Evolutionary conservation across 2,888 invertebrate genomes (phyloP), one percentile per base, ranked within the genome.

Genomic region (Drosophila borealis): DNA sequence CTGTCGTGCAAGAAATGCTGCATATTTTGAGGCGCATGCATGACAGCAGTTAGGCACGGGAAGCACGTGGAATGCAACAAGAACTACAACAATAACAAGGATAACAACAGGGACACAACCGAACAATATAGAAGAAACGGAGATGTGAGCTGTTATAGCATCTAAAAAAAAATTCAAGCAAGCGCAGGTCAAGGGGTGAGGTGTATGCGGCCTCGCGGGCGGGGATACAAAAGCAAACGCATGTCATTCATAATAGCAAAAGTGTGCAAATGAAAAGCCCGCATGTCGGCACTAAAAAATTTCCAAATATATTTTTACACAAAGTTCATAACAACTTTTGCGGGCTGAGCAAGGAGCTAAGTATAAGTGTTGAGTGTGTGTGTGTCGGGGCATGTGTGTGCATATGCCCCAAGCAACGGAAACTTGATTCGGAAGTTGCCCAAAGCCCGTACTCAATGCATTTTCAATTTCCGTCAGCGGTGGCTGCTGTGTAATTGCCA

Each of bases 381-480:
- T 17, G 39, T 9, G 34, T 53, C 21, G 39, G 14, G 36, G 42
- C 49, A 53, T 51, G 19, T 48, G 36, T 54, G 60, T 39, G 9
- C 19, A 5, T 45, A 42, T 45, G 51, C 61, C 55, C 33, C 60
- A 45, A 50, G 70, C 53, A 66, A 51, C 70, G 78, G 66, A 79
- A 78, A 74, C 79, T 69, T 78, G 55, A 76, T 42, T 62, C 79
- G 67, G 75, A 78, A 61, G 67, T 48, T 57, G 75, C 50, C 74
- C 67, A 62, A 48, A 67, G 64, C 63, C 46, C 67, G 62, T 66
- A 39, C 66, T 71, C 71, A 74, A 75, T 74, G 79, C 79, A 78
- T 77, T 78, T 77, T 74, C 77, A 74, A 78, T 77, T 77, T 77
- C 79, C 77, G 79, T 55, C 53, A 70, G 79, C 56, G 67, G 79